Evolutionary conservation across 2,797 vertebrate genomes (phyloP).

Genomic region (Pyrrhura leucotis): DNA sequence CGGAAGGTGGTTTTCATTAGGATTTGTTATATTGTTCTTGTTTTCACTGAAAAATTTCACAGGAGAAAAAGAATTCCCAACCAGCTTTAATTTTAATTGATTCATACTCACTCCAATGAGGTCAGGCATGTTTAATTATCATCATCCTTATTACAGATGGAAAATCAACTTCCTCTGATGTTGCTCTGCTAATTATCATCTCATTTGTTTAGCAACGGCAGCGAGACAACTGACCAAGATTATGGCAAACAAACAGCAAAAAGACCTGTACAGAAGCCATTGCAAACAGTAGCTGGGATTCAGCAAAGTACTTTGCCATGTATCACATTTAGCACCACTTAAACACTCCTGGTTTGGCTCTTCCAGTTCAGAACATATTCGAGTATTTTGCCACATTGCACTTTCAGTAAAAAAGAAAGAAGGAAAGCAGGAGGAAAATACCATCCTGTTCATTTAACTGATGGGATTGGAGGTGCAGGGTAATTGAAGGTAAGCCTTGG

Average conservation of each 20-base stretch:
- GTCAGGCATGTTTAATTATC: constrained; percentile 62
- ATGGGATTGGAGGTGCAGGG: neutral
- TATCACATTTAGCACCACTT: neutral
- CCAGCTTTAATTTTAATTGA: constrained; percentile 45
- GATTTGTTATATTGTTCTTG: neutral
- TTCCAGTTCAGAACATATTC: neutral
- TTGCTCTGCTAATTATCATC: constrained; percentile 48
- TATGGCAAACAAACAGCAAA: neutral
- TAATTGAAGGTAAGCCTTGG: neutral
- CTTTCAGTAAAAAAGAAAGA: neutral
- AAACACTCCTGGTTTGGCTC: neutral
- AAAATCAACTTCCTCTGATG: constrained; percentile 63
- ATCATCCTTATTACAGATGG: constrained; percentile 35
- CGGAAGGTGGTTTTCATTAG: neutral
- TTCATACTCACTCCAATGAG: constrained; percentile 45
- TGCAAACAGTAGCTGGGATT: neutral
- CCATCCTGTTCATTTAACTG: neutral
- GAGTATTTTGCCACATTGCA: neutral
- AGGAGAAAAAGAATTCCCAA: constrained; percentile 1
- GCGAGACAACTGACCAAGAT: neutral
- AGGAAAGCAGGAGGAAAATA: neutral
- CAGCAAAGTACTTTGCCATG: neutral
- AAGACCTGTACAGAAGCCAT: neutral
- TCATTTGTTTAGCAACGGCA: constrained; percentile 37
- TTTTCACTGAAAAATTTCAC: neutral